These are phyloP conservation scores for Lerema accius DNA, from an alignment of 1,140 invertebrate species.

Conservation along the genomic window DNA sequence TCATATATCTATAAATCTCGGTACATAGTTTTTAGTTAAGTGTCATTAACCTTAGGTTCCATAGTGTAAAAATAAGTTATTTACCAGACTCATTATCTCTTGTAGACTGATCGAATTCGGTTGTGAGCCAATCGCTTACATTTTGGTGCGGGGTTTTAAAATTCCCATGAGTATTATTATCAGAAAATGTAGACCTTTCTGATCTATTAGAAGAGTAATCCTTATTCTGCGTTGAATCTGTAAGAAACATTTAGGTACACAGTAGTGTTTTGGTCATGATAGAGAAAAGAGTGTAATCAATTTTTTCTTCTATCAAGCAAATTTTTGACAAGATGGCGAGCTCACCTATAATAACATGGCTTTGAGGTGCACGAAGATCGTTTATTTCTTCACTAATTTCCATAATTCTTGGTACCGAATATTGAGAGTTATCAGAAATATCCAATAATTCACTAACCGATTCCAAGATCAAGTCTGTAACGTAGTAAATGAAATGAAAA, in stretches of 20 bases:
- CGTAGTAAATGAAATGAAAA: no score
- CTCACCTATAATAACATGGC: slow-evolving; percentile 14
- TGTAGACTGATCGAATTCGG: slow-evolving; percentile 42
- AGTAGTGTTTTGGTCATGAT: no score
- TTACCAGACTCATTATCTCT: slow-evolving; percentile 56
- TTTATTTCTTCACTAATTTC: slow-evolving; percentile 6
- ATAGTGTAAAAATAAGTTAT: no score
- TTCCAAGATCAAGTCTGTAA: slow-evolving; percentile 46
- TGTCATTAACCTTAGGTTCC: no score
- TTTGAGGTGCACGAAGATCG: neutral
- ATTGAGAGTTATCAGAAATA: slow-evolving; percentile 4
- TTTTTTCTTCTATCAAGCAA: no score
- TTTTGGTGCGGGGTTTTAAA: slow-evolving; percentile 48
- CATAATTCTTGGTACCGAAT: slow-evolving; percentile 9
- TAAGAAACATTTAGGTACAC: neutral
- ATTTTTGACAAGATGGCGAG: neutral
- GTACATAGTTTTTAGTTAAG: no score
- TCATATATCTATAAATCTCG: no score
- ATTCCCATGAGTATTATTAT: slow-evolving; percentile 21
- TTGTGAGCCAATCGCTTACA: slow-evolving; percentile 45
- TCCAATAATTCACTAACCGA: slow-evolving; percentile 7
- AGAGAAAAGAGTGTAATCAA: no score
- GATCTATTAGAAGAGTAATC: neutral
- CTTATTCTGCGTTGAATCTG: slow-evolving; percentile 23
- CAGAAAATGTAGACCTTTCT: slow-evolving; percentile 10